Evolutionary conservation across 2,113 vertebrate genomes (phyloP), one percentile per base, ranked within the genome.

Genomic region (Apeltes quadracus): DNA sequence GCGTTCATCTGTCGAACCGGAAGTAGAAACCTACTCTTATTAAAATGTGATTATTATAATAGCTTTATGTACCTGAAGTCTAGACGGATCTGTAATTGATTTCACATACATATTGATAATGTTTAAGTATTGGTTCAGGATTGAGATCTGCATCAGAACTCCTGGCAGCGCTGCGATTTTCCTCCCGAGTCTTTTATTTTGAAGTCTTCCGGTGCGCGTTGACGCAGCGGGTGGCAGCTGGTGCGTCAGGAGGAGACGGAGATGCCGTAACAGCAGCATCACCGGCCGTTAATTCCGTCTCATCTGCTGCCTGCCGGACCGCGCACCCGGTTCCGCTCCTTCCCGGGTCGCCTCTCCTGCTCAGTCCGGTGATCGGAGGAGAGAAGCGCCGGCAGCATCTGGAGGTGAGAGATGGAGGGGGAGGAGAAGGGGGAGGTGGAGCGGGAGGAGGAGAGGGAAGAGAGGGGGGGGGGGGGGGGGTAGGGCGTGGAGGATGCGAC

Each of bases 221-320:
- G 76, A 87, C 81, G 83, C 81, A 84, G 79, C 76, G 72, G 86
- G 73, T 63, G 64, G 78, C 77, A 36, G 81, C 85, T 72, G 81
- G 69, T 79, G 79, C 72, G 79, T 87, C 86, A 84, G 84, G 76
- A 88, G 78, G 75, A 86, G 78, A 57, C 74, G 13, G 65, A 62
- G 84, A 84, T 82, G 87, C 78, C 63, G n/a, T 66, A 72, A 50
- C 78, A 48, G 36, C n/a, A 75, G 69, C 87, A 59, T 61, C 87
- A 67, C 53, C 66, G 36, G 29, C 43, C 48, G 55, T 9, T 12
- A 0, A 1, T 15, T 18, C 8, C 0, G 16, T 27, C 63, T 43
- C 53, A 76, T 12, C 74, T 48, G 62, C 41, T 2, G 39, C 51
- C 74, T 1, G 20, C 22, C 48, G 46, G n/a, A 4, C 46, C 8